These are phyloP conservation scores for Ceyx melanurus DNA, from an alignment of 2,113 vertebrate genomes.

Conservation along the genomic window DNA sequence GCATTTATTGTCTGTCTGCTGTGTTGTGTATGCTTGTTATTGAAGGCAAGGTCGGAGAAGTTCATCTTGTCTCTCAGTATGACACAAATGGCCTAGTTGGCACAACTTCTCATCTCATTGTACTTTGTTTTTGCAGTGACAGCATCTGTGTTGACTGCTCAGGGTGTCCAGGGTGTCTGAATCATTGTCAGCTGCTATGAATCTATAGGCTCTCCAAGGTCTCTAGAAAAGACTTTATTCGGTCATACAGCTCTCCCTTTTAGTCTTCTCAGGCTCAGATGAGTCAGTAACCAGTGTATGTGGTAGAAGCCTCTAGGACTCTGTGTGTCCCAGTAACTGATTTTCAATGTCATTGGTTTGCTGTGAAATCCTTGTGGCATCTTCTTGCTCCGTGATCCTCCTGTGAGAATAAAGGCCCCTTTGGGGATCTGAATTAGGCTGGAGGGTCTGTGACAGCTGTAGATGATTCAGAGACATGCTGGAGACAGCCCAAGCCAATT, in stretches of 20 bases:
- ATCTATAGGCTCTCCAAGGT: constrained; percentile 4
- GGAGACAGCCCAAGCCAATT: background rate
- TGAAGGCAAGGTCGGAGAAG: background rate
- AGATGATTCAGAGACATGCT: background rate
- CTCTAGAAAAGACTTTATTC: constrained; percentile 19
- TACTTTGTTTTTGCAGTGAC: background rate
- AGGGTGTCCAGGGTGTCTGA: background rate
- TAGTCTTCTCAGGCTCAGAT: background rate
- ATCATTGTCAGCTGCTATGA: constrained; percentile 45
- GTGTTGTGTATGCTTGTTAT: background rate
- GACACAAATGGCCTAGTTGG: background rate
- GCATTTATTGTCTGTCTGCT: background rate
- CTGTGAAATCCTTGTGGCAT: background rate
- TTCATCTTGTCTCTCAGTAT: background rate
- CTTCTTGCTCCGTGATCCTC: background rate
- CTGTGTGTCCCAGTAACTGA: background rate
- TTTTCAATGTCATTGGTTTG: constrained; percentile 21
- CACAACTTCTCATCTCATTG: background rate
- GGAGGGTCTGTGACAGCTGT: background rate
- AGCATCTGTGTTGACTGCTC: background rate
- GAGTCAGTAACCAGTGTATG: background rate
- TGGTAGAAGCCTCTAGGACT: background rate
- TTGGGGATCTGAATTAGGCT: background rate
- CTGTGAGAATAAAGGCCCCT: background rate
- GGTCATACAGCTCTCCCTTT: background rate